These are phyloP conservation scores for Liopterus haemorrhoidalis DNA, from an alignment of 2,888 invertebrate species.

Conservation along the genomic window DNA sequence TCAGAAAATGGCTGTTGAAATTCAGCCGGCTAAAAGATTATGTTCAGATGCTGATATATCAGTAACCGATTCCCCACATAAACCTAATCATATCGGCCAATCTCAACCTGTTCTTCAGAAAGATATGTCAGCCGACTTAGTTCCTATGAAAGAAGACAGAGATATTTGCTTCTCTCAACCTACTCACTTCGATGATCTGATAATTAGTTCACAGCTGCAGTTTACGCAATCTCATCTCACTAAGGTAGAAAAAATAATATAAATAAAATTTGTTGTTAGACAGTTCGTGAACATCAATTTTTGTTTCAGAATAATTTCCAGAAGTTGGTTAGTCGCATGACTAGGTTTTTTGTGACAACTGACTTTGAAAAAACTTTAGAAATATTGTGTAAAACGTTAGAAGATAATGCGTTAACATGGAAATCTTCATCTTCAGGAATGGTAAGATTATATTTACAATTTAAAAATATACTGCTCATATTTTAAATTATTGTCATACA, in stretches of 20 bases:
- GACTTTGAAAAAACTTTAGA: slow-evolving; percentile 60
- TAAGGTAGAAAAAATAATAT: slow-evolving; percentile 30
- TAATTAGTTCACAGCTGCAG: slow-evolving; percentile 65
- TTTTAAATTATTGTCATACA: slow-evolving; percentile 5
- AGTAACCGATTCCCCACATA: slow-evolving; percentile 6
- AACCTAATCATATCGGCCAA: slow-evolving; percentile 32
- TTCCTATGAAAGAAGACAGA: slow-evolving; percentile 38
- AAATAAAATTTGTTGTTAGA: slow-evolving; percentile 14
- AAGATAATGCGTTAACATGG: slow-evolving; percentile 60
- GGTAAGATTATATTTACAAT: slow-evolving; percentile 45
- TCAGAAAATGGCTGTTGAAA: neutral
- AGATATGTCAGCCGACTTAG: slow-evolving; percentile 35
- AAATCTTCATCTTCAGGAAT: slow-evolving; percentile 56
- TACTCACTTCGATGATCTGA: slow-evolving; percentile 70
- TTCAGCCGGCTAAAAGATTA: slow-evolving; percentile 6
- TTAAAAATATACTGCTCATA: neutral
- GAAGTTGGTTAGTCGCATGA: slow-evolving; percentile 82
- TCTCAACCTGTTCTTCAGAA: slow-evolving; percentile 44
- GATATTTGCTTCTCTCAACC: slow-evolving; percentile 78
- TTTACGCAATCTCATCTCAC: slow-evolving; percentile 48
- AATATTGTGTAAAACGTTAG: slow-evolving; percentile 58
- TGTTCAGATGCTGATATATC: slow-evolving; percentile 13
- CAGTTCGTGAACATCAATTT: too few species aligned
- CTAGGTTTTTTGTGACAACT: slow-evolving; percentile 80
- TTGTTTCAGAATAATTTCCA: slow-evolving; percentile 62